Evolutionary conservation across 2,113 vertebrate genomes (phyloP), one percentile per base, ranked within the genome.

Genomic region (Periophthalmodon schlosseri): DNA sequence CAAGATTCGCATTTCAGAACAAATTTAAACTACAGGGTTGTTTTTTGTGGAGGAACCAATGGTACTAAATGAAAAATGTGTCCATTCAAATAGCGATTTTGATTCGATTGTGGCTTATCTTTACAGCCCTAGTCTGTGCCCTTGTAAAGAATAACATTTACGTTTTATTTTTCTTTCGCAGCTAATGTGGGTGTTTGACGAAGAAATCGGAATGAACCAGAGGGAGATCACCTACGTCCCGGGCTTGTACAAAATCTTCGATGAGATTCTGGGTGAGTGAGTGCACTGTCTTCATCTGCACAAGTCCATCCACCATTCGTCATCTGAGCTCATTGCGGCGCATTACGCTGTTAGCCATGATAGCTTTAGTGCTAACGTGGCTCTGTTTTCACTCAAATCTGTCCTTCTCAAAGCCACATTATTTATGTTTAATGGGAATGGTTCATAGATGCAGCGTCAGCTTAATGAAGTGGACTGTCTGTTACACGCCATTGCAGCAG

Each of bases 181-280:
- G 98, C 83, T 94, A 90, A 97, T 99, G 97, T 99, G 98, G 98
- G 97, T 99, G 61, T 99, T 96, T 87, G 98, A 99, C 91, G 98
- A 99, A 91, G 97, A 98, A 4, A 76, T 95, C 2, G 98, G 97
- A 80, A 99, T 99, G 97, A 99, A 98, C 89, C 94, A 95, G 91
- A 94, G 98, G 87, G 98, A 99, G 76, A 95, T 99, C 89, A 98
- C 97, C 14, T 99, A 95, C 83, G 98, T 99, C 79, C 98, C 98
- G 36, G 98, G 98, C 82, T 93, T 99, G 49, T 99, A 99, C 91
- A 99, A 99, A 93, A 99, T 99, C 89, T 99, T 99, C 93, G 98
- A 99, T 95, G 98, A 99, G 94, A 99, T 99, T 84, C 95, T 99
- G 10, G 98, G 98, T 99, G 89, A 96, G 97, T 78, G 5, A 74